Evolutionary conservation across 2,113 vertebrate species (phyloP).

Genomic region (Malurus elegans): DNA sequence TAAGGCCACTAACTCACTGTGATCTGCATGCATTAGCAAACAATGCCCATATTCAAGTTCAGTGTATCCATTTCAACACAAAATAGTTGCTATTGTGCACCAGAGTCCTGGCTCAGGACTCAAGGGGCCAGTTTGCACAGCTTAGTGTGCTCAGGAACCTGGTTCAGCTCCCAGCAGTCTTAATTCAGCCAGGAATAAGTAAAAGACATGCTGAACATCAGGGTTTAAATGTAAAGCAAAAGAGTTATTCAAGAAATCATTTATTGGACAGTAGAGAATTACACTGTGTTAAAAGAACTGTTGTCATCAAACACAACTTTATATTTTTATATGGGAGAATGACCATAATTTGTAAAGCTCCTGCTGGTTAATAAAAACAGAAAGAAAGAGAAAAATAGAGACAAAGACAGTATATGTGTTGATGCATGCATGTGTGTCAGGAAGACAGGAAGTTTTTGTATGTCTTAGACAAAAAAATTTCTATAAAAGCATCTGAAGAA

Average conservation of each 20-base stretch:
- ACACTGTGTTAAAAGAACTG: background rate
- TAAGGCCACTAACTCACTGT: background rate
- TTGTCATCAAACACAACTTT: background rate
- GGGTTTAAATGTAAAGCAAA: background rate
- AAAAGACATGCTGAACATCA: background rate
- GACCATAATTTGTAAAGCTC: background rate
- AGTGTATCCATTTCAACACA: background rate
- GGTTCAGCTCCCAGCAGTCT: background rate
- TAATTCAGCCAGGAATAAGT: background rate
- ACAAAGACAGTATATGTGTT: background rate
- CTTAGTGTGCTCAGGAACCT: background rate
- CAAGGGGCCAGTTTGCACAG: background rate
- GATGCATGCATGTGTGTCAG: accelerated
- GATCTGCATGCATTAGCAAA: constrained; percentile 39
- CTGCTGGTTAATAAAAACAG: background rate
- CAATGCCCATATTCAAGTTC: constrained; percentile 51
- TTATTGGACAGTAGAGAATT: background rate
- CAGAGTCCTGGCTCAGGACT: background rate
- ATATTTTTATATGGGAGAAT: background rate
- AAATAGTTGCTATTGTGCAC: background rate
- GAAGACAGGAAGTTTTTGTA: background rate
- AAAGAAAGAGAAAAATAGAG: background rate
- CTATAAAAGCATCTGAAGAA: background rate
- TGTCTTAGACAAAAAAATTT: background rate
- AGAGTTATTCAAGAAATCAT: background rate